Base-by-base conservation (phyloP, 2,797 vertebrate genomes). In the Orestias chungarensis region DNA sequence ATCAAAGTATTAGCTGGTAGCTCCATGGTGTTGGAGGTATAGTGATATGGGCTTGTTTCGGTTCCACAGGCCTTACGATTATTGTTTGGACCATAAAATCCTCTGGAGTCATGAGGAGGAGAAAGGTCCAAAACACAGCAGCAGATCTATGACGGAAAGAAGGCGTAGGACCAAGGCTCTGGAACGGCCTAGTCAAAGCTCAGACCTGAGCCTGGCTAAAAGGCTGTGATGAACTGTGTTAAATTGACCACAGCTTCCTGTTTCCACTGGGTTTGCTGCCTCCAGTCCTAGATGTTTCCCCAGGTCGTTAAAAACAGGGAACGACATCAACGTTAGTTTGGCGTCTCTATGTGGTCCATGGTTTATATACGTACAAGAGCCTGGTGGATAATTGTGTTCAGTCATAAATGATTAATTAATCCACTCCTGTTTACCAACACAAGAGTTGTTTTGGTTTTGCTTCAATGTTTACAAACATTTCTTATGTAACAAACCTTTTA, bases 391-490 rank as follows among this genome's bases (percentile, higher is more conserved):
- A n/a, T 18, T 23, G 17, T 23, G 23, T 59, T 59, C 31, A 33
- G 3, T 1, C 17, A 17, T 74, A 5, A 29, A 6, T 46, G 3
- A 62, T 57, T 50, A 1, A 66, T 44, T 27, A 12, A 20, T 10
- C 23, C 59, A 2, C 0, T 35, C 8, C 9, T 78, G 76, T 81
- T 81, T 82, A 65, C 64, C 83, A 80, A 82, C 70, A 82, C 1
- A 6, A 3, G 29, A 15, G 3, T 12, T 23, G 4, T 59, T 50
- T 4, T 61, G 23, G 6, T 49, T 65, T 73, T 0, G 0, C 17
- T 64, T 11, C 0, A 1, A 6, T 86, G 79, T 83, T 82, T 77
- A 77, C 79, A 85, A 81, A 80, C 64, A 84, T 15, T 0, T 7
- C 3, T 66, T 27, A 70, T 57, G 40, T 78, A 61, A 85, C 50